Percentiles rank a stretch among this genome's conserved stretches.
Evolutionary conservation across 2,113 vertebrate genomes (phyloP).

Genomic region (Neoarius graeffei): DNA sequence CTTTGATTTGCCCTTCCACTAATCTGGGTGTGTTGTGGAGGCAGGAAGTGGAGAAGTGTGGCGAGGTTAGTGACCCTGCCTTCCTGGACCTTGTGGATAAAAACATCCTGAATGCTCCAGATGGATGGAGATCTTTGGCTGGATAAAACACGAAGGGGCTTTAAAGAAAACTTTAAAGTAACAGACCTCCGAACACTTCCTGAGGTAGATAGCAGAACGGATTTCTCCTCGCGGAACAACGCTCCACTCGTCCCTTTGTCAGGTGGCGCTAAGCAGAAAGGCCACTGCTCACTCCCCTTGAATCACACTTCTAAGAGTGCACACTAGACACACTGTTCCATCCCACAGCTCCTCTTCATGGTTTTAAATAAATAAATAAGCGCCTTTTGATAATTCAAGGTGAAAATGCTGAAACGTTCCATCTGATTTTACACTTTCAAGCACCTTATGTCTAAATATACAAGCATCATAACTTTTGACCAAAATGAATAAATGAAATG

Average conservation of each 20-base stretch:
- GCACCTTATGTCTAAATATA: background rate
- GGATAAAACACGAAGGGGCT: background rate
- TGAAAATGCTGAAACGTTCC: background rate
- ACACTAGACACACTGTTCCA: slow-evolving; percentile 14
- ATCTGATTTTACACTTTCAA: background rate
- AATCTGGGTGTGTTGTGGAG: slow-evolving; percentile 34
- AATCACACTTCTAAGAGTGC: slow-evolving; percentile 18
- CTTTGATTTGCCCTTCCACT: background rate
- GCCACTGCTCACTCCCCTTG: slow-evolving; percentile 9
- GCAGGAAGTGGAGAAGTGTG: slow-evolving; percentile 39
- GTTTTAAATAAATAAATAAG: too few species aligned
- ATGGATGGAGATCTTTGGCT: slow-evolving; percentile 51
- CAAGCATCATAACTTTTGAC: background rate
- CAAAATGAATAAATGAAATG: background rate
- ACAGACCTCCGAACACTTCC: slow-evolving; percentile 58
- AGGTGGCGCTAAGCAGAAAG: slow-evolving; percentile 32
- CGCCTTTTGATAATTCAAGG: background rate
- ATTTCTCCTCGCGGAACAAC: slow-evolving; percentile 53
- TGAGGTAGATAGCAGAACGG: slow-evolving; percentile 53
- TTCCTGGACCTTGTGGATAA: slow-evolving; percentile 64
- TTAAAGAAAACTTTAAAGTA: slow-evolving; percentile 63
- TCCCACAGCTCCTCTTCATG: background rate
- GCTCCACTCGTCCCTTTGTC: slow-evolving; percentile 60
- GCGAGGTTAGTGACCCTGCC: slow-evolving; percentile 46
- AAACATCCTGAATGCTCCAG: slow-evolving; percentile 54